Evolutionary conservation across 2,797 vertebrate genomes (phyloP).

Genomic region (Halcyon chelicuti): DNA sequence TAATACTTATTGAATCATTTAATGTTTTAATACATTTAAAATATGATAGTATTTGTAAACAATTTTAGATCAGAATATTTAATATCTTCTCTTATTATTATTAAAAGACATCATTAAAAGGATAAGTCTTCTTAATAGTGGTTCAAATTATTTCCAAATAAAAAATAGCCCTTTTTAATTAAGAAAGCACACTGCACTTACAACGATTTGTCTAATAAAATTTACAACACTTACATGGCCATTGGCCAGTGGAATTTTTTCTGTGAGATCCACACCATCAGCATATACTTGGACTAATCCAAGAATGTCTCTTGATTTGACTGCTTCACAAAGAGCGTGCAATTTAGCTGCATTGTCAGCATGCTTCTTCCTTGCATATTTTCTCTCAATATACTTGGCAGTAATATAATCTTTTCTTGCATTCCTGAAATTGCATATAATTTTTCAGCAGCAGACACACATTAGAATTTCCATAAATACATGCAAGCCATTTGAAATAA

Average conservation of each 20-base stretch:
- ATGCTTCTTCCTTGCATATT: slow-evolving; percentile 89
- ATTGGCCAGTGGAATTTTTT: slow-evolving; percentile 94
- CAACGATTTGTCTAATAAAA: not conserved
- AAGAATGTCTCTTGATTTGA: slow-evolving; percentile 93
- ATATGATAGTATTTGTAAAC: not conserved
- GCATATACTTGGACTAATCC: slow-evolving; percentile 94
- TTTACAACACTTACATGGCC: slow-evolving; percentile 88
- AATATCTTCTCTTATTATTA: not conserved
- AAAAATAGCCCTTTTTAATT: not conserved
- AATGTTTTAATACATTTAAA: not conserved
- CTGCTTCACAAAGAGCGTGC: slow-evolving; percentile 92
- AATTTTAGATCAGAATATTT: not conserved
- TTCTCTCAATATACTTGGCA: slow-evolving; percentile 96
- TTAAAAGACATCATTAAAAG: not conserved
- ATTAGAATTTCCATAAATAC: slow-evolving; percentile 12
- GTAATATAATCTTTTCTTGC: slow-evolving; percentile 98
- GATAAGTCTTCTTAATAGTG: not conserved
- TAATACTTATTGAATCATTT: not conserved
- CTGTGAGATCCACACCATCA: slow-evolving; percentile 94
- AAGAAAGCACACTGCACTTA: not conserved
- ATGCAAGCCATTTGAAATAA: not conserved
- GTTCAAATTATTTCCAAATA: not conserved
- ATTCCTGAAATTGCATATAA: slow-evolving; percentile 83
- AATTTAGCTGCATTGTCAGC: slow-evolving; percentile 84
- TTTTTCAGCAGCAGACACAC: not conserved